These are phyloP conservation scores for Brachionus rotundiformis DNA, from an alignment of 1,140 invertebrate species.

Conservation along the genomic window DNA sequence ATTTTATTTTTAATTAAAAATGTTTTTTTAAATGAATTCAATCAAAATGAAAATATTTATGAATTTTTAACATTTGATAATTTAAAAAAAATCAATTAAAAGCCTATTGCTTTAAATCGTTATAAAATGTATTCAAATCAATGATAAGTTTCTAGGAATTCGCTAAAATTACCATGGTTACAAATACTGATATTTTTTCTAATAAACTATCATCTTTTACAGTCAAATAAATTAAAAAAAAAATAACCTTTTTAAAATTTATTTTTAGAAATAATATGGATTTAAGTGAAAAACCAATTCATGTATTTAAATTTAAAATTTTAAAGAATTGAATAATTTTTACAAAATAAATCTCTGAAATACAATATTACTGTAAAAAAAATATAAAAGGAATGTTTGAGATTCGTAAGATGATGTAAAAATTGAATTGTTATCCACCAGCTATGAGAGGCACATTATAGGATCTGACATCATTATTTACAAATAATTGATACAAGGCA, in stretches of 20 bases:
- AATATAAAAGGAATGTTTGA: constrained; percentile 1
- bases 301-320: background rate
- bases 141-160: no score
- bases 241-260: background rate
- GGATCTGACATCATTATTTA: constrained; percentile 41
- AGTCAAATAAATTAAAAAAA: background rate
- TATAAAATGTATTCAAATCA: no score
- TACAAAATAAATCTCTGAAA: constrained; percentile 8
- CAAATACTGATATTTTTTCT: no score
- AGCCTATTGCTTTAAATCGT: no score
- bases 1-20: no score
- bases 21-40: no score
- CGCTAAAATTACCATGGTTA: no score
- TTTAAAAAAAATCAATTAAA: no score
- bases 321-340: background rate
- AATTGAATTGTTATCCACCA: background rate
- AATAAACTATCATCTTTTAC: no score
- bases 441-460: constrained; percentile 49
- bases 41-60: no score
- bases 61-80: no score
- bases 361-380: constrained; percentile 30
- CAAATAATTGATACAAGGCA: constrained; percentile 48
- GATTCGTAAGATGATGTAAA: background rate
- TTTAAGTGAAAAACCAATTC: background rate
- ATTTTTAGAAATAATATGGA: background rate